A percentile compares a stretch with the other conserved stretches of the same genome.
These are phyloP conservation scores for Pyrochroa serraticornis DNA, from an alignment of 2,888 invertebrate species.

Conservation along the genomic window DNA sequence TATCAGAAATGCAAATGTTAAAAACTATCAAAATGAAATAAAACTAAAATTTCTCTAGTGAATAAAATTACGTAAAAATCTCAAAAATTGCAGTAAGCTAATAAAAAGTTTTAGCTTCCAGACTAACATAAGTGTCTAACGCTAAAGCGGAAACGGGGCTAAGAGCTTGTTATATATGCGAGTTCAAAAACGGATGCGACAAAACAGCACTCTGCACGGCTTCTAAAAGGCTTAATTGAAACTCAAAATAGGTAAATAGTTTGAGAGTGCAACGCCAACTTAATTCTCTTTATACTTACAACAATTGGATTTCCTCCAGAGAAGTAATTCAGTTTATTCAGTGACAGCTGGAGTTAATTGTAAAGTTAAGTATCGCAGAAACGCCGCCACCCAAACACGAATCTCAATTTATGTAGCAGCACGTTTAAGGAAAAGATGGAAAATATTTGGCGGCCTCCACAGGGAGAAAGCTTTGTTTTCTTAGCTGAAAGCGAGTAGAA, in stretches of 20 bases:
- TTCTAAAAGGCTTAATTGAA: slow-evolving; percentile 13
- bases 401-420: not conserved
- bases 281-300: slow-evolving; percentile 15
- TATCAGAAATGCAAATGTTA: too few relatives aligned
- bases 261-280: slow-evolving; percentile 12
- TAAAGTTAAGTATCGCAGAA: not conserved
- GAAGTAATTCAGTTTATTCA: slow-evolving; percentile 18
- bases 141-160: too few relatives aligned
- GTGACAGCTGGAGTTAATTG: slow-evolving; percentile 15
- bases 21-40: too few relatives aligned
- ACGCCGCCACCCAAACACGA: not conserved
- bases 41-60: too few relatives aligned
- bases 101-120: too few relatives aligned
- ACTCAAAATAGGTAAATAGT: slow-evolving; percentile 13
- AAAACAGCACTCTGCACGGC: not conserved
- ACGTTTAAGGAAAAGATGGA: not conserved
- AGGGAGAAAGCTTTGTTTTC: slow-evolving; percentile 22
- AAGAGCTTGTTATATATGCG: too few relatives aligned
- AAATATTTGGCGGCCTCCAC: slow-evolving; percentile 11
- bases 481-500: slow-evolving; percentile 21
- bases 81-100: too few relatives aligned
- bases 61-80: too few relatives aligned
- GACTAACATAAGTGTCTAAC: too few relatives aligned
- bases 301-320: slow-evolving; percentile 17
- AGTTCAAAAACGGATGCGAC: too few relatives aligned